Conservation (phyloP, 2,113 vertebrate species). For the Anarhynchus alexandrinus region DNA sequence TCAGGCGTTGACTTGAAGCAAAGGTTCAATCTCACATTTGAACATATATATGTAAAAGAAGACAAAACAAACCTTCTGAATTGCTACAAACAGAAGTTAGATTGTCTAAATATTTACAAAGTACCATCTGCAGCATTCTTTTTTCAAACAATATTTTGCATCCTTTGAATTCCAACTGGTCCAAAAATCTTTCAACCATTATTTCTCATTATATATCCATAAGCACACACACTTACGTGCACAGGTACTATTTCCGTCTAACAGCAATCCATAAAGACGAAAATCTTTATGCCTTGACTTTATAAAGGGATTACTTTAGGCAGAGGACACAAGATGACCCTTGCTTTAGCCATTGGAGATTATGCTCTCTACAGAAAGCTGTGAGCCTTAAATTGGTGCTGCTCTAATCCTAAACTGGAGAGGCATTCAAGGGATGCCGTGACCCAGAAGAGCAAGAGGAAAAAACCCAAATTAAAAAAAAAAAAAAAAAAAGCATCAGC, state of each 20-base stretch:
- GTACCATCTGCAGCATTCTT: conserved; percentile 32
- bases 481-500: neutral
- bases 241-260: neutral
- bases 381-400: conserved; percentile 69
- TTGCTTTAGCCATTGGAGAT: conserved; percentile 33
- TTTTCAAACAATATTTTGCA: neutral
- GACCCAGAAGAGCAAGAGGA: conserved; percentile 37
- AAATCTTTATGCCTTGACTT: conserved; percentile 45
- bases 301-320: conserved; percentile 56
- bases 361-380: conserved; percentile 52
- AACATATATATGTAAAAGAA: neutral
- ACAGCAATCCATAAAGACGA: neutral
- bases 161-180: conserved; percentile 6
- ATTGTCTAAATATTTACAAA: conserved; percentile 47
- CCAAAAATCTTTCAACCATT: neutral
- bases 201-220: neutral
- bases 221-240: neutral
- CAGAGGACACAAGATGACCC: conserved; percentile 31
- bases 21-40: neutral
- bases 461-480: neutral
- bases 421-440: conserved; percentile 65
- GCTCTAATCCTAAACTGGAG: conserved; percentile 68
- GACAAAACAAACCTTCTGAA: neutral
- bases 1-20: neutral
- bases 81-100: conserved; percentile 14